Evolutionary conservation across 1,140 invertebrate genomes (phyloP).

Genomic region (Drosophila ercepeae): DNA sequence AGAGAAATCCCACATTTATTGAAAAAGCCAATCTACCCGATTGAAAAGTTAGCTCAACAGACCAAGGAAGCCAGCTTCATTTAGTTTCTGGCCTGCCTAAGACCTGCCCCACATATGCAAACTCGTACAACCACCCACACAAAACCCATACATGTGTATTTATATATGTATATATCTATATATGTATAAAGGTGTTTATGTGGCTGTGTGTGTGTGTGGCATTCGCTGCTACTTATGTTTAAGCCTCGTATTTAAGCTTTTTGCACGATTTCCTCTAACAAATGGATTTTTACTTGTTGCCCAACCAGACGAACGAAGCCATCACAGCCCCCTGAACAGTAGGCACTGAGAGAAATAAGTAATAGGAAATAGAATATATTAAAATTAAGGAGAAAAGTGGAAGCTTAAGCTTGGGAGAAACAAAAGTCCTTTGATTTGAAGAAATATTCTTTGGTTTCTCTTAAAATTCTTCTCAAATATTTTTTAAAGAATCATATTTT

Average conservation of each 20-base stretch:
- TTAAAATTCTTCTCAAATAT: no score
- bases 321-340: conserved; percentile 22
- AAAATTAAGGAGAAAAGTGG: neutral
- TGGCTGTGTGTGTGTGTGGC: conserved; percentile 29
- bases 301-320: conserved; percentile 46
- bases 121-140: no score
- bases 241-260: conserved; percentile 81
- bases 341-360: conserved; percentile 5
- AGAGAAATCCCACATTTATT: neutral
- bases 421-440: no score
- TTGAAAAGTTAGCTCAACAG: conserved; percentile 1
- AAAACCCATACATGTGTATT: conserved; percentile 10
- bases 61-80: conserved; percentile 60
- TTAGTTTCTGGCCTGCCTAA: conserved; percentile 68
- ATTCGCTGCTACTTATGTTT: conserved; percentile 76
- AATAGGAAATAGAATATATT: neutral
- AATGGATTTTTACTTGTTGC: conserved; percentile 81
- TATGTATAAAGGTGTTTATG: conserved; percentile 5
- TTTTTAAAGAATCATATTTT: conserved; percentile 3
- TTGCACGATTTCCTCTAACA: conserved; percentile 81
- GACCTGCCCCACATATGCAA: conserved; percentile 72
- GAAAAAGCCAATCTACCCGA: neutral
- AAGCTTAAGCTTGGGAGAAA: no score
- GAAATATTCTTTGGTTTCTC: no score
- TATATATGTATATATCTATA: conserved; percentile 17